Evolutionary conservation across 2,888 invertebrate genomes (phyloP).

Genomic region (Rhyacophila evoluta): DNA sequence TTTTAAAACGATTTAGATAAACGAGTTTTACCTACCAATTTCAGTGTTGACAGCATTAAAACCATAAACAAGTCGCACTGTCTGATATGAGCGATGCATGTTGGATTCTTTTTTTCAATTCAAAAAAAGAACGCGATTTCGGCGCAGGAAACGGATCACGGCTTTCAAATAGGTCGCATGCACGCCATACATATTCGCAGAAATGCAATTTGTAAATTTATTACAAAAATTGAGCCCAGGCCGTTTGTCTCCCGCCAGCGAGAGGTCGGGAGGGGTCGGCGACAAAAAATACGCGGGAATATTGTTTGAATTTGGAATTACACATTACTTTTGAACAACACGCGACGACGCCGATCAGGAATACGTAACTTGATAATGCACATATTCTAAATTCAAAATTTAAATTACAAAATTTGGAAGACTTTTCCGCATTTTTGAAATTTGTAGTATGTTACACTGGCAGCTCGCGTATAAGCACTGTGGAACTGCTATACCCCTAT

Average conservation of each 20-base stretch:
- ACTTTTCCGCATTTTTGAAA: no score
- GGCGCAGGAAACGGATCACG: not conserved
- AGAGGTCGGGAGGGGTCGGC: not conserved
- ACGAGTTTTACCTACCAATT: no score
- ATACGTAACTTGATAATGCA: not conserved
- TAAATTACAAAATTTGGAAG: no score
- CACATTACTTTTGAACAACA: not conserved
- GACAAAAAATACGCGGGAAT: slow-evolving; percentile 31
- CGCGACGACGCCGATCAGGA: slow-evolving; percentile 8
- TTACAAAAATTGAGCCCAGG: slow-evolving; percentile 35
- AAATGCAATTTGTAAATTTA: slow-evolving; percentile 52
- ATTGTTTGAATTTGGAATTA: slow-evolving; percentile 30
- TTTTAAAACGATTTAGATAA: not conserved
- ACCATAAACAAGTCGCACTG: not conserved
- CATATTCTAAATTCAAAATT: no score
- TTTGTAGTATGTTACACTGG: no score
- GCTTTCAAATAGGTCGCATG: slow-evolving; percentile 6
- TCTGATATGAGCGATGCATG: not conserved
- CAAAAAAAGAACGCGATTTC: not conserved
- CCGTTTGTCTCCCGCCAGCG: not conserved
- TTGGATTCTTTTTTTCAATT: not conserved
- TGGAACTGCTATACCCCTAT: no score
- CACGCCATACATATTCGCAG: slow-evolving; percentile 46
- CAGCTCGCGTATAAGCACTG: no score
- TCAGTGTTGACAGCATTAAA: no score